Conservation (phyloP, 2,113 vertebrate genomes). For the Toxostoma redivivum region DNA sequence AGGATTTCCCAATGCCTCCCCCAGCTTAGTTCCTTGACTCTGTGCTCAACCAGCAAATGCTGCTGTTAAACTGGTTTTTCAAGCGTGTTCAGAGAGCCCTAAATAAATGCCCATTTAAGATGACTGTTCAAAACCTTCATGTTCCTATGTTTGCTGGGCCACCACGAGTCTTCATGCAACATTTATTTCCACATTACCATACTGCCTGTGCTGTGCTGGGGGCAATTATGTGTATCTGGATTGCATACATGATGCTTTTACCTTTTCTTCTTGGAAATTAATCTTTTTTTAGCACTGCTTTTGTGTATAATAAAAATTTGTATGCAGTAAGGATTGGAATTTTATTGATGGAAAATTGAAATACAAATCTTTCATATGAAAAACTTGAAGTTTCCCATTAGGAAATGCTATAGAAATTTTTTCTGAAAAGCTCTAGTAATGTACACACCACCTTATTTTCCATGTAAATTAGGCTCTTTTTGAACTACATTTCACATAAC, state of each 20-base stretch:
- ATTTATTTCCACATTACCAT: background rate
- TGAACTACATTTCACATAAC: background rate
- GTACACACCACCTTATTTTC: background rate
- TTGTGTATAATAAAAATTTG: background rate
- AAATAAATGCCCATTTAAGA: background rate
- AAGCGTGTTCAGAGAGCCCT: background rate
- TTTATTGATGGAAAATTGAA: background rate
- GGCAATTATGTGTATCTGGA: background rate
- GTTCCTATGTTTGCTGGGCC: background rate
- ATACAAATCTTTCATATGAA: background rate
- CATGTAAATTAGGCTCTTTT: background rate
- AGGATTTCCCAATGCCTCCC: background rate
- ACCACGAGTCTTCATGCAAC: background rate
- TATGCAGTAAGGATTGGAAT: background rate
- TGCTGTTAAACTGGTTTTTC: slow-evolving; percentile 19
- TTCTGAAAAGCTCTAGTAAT: background rate
- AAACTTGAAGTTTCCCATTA: background rate
- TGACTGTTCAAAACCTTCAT: background rate
- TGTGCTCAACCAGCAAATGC: background rate
- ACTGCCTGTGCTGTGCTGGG: background rate
- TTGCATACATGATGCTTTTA: background rate
- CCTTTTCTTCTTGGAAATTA: background rate
- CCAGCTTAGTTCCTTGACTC: background rate
- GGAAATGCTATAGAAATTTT: background rate
- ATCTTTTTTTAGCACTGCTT: background rate